Evolutionary conservation across 1,140 invertebrate genomes (phyloP).

Genomic region (Drosophila bifasciata): DNA sequence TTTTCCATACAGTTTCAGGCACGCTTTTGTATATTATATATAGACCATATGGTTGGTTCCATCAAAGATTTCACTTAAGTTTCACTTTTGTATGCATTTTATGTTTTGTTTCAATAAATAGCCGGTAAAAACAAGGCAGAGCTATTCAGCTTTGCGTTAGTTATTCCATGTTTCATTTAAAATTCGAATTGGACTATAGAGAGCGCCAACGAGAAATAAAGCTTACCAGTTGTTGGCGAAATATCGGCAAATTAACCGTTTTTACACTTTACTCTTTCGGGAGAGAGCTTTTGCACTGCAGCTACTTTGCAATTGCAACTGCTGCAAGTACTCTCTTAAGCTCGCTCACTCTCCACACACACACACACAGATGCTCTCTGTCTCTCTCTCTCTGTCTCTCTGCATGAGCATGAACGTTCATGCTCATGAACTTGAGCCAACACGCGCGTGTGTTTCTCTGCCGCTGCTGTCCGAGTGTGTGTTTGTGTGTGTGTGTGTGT

Average conservation of each 20-base stretch:
- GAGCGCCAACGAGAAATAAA: too few relatives aligned
- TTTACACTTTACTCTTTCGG: not conserved
- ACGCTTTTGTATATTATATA: slow-evolving; percentile 33
- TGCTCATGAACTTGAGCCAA: slow-evolving; percentile 74
- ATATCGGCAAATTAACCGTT: not conserved
- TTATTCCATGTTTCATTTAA: too few relatives aligned
- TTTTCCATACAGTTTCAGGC: slow-evolving; percentile 26
- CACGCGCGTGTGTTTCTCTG: slow-evolving; percentile 61
- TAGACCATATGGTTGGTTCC: slow-evolving; percentile 19
- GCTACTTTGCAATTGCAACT: slow-evolving; percentile 17
- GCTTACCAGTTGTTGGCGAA: not conserved
- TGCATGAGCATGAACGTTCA: slow-evolving; percentile 79
- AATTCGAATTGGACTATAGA: too few relatives aligned
- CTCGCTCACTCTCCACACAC: slow-evolving; percentile 21
- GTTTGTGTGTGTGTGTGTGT: slow-evolving; percentile 13
- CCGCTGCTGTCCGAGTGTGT: slow-evolving; percentile 8
- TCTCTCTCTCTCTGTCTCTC: slow-evolving; percentile 14
- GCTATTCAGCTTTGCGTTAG: too few relatives aligned
- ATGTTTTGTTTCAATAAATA: slow-evolving; percentile 56
- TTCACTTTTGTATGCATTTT: slow-evolving; percentile 39
- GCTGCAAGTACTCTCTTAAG: slow-evolving; percentile 10
- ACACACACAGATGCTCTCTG: slow-evolving; percentile 4
- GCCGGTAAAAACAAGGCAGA: not conserved
- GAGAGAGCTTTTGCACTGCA: slow-evolving; percentile 2
- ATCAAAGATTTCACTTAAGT: slow-evolving; percentile 36